These are phyloP conservation scores for Cydia amplana DNA, from an alignment of 1,140 invertebrate species.

Conservation along the genomic window DNA sequence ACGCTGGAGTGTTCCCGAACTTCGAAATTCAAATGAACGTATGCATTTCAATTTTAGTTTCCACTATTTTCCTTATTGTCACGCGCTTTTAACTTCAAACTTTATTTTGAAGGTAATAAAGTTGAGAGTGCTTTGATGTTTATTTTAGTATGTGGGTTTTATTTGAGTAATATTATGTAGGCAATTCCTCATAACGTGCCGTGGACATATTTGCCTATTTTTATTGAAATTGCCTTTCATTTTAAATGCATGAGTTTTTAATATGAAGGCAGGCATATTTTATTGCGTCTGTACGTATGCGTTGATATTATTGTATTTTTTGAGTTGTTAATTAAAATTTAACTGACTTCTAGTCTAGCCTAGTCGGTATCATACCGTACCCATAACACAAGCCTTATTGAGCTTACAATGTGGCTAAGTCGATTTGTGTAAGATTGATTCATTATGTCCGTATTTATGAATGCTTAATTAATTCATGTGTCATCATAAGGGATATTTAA, in stretches of 20 bases:
- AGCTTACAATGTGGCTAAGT: no score
- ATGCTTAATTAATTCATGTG: no score
- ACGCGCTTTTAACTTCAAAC: background rate
- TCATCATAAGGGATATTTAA: no score
- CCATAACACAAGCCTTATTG: no score
- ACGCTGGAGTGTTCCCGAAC: background rate
- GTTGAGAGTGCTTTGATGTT: background rate
- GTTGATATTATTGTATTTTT: background rate
- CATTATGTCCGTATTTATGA: no score
- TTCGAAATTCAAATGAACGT: slow-evolving; percentile 8
- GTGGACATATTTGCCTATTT: slow-evolving; percentile 8
- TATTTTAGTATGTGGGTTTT: background rate
- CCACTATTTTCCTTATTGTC: background rate
- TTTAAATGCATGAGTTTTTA: slow-evolving; percentile 15
- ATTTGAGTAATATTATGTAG: background rate
- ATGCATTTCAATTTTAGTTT: slow-evolving; percentile 12
- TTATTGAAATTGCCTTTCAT: background rate
- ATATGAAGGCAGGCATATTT: background rate
- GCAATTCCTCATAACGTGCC: background rate
- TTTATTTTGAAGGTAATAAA: background rate
- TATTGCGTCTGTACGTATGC: background rate
- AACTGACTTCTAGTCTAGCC: no score
- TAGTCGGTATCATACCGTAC: no score
- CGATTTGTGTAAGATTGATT: no score
- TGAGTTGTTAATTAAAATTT: background rate